Evolutionary conservation across 2,888 invertebrate genomes (phyloP).

Genomic region (Nomada fucata): DNA sequence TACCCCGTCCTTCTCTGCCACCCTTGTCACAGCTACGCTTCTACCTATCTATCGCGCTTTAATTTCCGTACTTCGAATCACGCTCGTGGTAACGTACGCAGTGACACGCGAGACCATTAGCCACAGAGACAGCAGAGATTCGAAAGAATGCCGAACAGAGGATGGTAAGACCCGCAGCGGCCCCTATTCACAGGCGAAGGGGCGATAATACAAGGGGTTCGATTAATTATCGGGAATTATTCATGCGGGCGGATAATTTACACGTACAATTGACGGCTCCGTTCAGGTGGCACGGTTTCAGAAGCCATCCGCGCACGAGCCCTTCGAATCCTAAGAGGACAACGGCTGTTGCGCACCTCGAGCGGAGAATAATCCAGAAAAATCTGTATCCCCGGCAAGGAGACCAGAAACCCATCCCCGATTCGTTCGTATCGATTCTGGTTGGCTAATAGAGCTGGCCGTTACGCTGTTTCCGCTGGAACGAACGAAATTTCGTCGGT

Average conservation of each 20-base stretch:
- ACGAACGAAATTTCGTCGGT: conserved; percentile 35
- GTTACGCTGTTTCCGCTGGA: conserved; percentile 42
- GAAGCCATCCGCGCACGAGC: background rate
- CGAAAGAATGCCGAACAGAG: conserved; percentile 13
- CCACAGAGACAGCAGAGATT: background rate
- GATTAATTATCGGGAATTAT: conserved; percentile 50
- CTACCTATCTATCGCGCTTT: conserved; percentile 62
- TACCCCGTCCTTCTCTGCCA: background rate
- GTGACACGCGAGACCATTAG: conserved; percentile 2
- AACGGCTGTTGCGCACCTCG: too few relatives aligned
- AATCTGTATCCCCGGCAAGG: background rate
- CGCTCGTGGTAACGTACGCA: conserved; percentile 10
- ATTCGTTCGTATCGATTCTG: conserved; percentile 17
- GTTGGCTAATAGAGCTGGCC: conserved; percentile 24
- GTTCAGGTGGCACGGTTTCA: conserved; percentile 2
- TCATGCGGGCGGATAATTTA: conserved; percentile 19
- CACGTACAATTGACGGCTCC: conserved; percentile 27
- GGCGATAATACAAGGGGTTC: conserved; percentile 14
- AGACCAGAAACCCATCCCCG: background rate
- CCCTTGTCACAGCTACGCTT: background rate
- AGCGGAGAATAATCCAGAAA: too few relatives aligned
- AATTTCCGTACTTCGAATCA: conserved; percentile 64
- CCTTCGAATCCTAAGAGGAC: background rate
- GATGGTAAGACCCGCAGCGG: too few relatives aligned
- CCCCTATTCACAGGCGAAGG: conserved; percentile 30